Base-by-base conservation (phyloP, 1,140 invertebrate genomes). In the Magallana angulata region DNA sequence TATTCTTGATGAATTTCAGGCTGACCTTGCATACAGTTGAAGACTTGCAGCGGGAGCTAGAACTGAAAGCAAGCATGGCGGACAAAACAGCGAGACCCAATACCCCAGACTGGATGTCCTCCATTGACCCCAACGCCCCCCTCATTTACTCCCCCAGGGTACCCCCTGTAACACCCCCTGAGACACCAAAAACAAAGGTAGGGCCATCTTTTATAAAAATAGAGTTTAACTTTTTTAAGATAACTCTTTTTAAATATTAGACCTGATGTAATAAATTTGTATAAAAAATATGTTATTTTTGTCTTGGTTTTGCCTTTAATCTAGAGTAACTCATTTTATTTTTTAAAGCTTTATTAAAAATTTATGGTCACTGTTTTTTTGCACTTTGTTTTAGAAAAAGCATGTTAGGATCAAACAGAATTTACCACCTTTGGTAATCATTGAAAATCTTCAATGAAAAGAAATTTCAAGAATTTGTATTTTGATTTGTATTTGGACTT, bases 1-100 rank as follows among this genome's bases (percentile, higher is more conserved):
- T 18, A 1, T 71, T 12, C 24, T 1, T 76, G 24, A 7, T 76
- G 24, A 71, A 56, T 85, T 82, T 14, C 84, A 93, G 91, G 86
- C 90, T 91, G 60, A 93, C 91, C 8, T 89, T 93, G 18, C 91
- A 93, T 59, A 92, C 90, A 12, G 88, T 91, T 24, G 91, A 92
- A 48, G 91, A 92, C 64, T 89, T 91, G 82, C 89, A 91, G 81
- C 87, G 89, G 60, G 92, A 93, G 57, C 71, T 90, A n/a, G 90
- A 90, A 84, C 57, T 87, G n/a, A 86, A 89, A 62, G 85, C 90
- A 7, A 91, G 85, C 36, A n/a, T 90, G 36, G 81, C 68, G 24
- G 89, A 92, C 85, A 88, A 88, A 56, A 89, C 87, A 16, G 68
- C 48, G 1, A 89, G 91, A 60, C 91, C 92, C 1, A 90, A 91